Evolutionary conservation across 2,888 invertebrate species (phyloP), one percentile per base, ranked within the genome.

Genomic region (Philopedon plagiatum): DNA sequence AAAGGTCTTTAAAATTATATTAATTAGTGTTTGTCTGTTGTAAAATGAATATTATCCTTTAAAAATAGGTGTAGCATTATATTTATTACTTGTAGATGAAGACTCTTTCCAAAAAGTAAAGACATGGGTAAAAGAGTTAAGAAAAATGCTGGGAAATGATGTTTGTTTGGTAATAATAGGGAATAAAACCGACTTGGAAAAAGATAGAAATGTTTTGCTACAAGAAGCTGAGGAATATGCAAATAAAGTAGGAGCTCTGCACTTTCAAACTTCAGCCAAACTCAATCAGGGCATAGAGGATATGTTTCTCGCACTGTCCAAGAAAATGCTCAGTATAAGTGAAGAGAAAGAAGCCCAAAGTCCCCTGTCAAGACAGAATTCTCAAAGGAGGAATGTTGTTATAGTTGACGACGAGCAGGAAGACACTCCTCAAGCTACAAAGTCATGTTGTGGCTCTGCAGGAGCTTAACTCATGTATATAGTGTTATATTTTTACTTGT

Each of bases 71-170:
- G 34, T 34, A n/a, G 0, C 21, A 7, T 19, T 19, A 21, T 21
- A 11, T 23, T n/a, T 19, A 23, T 54, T 54, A 8, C 21, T 60
- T 67, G 1, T 41, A 74, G 98, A 99, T 87, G 93, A 95, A 86
- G 95, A 97, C 83, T 97, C 98, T 0, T 98, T 99, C 86, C 93
- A 92, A 83, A 98, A 97, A 90, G 98, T 98, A 0, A 97, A 98
- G 87, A 96, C 93, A 84, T 99, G 99, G 99, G 98, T 99, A 23
- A 97, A 97, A 82, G 99, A 99, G 85, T 86, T 99, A 67, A 92
- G 95, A 78, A 96, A 96, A 86, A 98, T 99, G 94, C 88, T 99
- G 41, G 99, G 98, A 2, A 91, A 94, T 71, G 95, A 97, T 79
- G 94, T 99, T 78, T 92, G 94, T 77, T 88, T 99, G 69, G 92